Evolutionary conservation across 2,113 vertebrate species (phyloP), one percentile per base, ranked within the genome.

Genomic region (Mellivora capensis): DNA sequence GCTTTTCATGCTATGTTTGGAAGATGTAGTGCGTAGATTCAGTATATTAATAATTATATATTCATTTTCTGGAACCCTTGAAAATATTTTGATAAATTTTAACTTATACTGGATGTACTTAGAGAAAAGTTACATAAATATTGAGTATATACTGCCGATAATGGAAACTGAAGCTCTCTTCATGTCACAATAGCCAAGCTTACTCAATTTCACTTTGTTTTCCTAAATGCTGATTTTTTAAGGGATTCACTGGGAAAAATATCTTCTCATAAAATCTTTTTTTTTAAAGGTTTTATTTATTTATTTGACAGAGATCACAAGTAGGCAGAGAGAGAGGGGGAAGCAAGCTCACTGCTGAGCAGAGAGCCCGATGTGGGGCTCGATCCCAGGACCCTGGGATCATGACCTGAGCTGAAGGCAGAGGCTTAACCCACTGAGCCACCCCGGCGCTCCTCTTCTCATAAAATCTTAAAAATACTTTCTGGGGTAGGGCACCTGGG

Each of bases 61-160:
- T 82, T 27, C 21, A 42, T 77, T 96, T 92, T 88, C 44, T 3
- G 87, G n/a, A 82, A 62, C n/a, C 25, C 57, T 91, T 84, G 62
- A 80, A 80, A 97, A 62, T 88, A 88, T 80, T 62, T 96, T 91
- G 44, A 62, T 88, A 62, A 76, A 82, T 72, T 91, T 91, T 79
- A 82, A 34, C 87, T 81, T 47, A 42, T 71, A 49, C 54, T 86
- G 37, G 34, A 52, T 71, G 52, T 92, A 61, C 13, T 61, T 77
- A 94, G 62, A 77, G 44, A 86, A 82, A 87, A 91, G 17, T 80
- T 34, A 72, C 64, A 52, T 90, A 74, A 86, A 74, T 93, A 47
- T 49, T 77, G 23, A 94, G 49, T 64, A n/a, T 79, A 47, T 27
- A 15, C n/a, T 90, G 64, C 52, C n/a, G 27, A 23, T 81, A 76